Evolutionary conservation across 2,113 vertebrate species (phyloP), one percentile per base, ranked within the genome.

Genomic region (Corythornis madagascariensis): DNA sequence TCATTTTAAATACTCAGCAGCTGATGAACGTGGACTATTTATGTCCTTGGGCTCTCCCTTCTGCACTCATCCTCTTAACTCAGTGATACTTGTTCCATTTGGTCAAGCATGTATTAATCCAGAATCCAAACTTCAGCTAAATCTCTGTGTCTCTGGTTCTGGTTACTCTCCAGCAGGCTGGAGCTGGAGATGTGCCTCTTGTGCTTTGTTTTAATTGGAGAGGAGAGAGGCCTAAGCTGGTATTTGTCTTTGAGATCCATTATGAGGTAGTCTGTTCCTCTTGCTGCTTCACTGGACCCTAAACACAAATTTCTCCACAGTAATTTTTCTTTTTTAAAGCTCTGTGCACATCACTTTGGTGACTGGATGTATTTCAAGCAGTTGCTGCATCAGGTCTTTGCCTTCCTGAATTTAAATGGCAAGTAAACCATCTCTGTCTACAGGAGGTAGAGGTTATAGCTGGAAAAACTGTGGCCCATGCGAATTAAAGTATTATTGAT

Each of bases 241-340:
- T 83, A n/a, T 55, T 88, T 94, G 91, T 80, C 52, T 82, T 94
- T 35, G 20, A 60, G 82, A 64, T 80, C n/a, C 20, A 12, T 92
- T 61, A 57, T 26, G 43, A 73, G 5, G 10, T 76, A n/a, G 43
- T 94, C 67, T 52, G n/a, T 92, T 97, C 96, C 87, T 91, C 48
- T 86, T 78, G 77, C 59, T 82, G 55, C 78, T 84, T 96, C 35
- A 42, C 52, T 66, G 38, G 42, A 52, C 16, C 2, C 28, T 70
- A 38, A 66, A 17, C 16, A 28, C 28, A 50, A n/a, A 53, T 93
- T 92, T 94, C 64, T 20, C 13, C 16, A 24, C n/a, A 43, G 43
- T 69, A 70, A 88, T 86, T 94, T 94, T 88, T 92, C 93, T 79
- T 86, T 35, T 47, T n/a, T 77, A 67, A 87, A 79, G 35, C 26